Base-by-base conservation (phyloP, 2,888 invertebrate genomes). In the Petrophora chlorosata region DNA sequence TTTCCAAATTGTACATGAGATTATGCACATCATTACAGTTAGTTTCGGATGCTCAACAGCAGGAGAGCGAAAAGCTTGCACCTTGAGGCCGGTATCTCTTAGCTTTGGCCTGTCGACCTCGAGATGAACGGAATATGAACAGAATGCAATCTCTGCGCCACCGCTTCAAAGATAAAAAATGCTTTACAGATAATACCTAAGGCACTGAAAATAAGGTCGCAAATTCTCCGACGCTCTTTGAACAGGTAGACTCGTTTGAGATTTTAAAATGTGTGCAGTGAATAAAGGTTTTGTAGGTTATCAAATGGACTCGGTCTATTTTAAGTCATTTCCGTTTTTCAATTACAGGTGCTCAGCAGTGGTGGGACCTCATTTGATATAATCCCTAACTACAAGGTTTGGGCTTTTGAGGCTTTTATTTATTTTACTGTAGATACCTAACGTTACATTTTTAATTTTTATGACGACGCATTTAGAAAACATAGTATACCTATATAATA, bases 81-180 rank as follows among this genome's bases (percentile, higher is more conserved):
- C n/a, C n/a, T n/a, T 64, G 44, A 30, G 15, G 43, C 63, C 44
- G 13, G 5, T 22, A 41, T 48, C 70, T 67, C 53, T 68, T 63
- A 73, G 64, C 73, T 67, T 65, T 65, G 56, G 63, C 63, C 63
- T 61, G 56, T 14, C 72, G 71, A 79, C 78, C 79, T 66, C 73
- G 64, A 67, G 73, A 73, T 79, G 79, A 79, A 67, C 76, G 69
- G 66, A 63, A 70, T 77, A 82, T 80, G 77, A 77, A 75, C 79
- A 77, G 78, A 80, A 82, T 79, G 82, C 82, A 82, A 82, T 83
- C 80, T 81, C 76, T 53, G 61, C 57, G 49, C 52, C 63, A 50
- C 62, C 56, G 61, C 58, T 67, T 77, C 69, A 79, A 76, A 77
- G 73, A 67, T 64, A 71, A 70, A 73, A 72, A 70, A 67, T 51